These are phyloP conservation scores for Channa argus DNA, from an alignment of 2,113 vertebrate genomes.

Conservation along the genomic window DNA sequence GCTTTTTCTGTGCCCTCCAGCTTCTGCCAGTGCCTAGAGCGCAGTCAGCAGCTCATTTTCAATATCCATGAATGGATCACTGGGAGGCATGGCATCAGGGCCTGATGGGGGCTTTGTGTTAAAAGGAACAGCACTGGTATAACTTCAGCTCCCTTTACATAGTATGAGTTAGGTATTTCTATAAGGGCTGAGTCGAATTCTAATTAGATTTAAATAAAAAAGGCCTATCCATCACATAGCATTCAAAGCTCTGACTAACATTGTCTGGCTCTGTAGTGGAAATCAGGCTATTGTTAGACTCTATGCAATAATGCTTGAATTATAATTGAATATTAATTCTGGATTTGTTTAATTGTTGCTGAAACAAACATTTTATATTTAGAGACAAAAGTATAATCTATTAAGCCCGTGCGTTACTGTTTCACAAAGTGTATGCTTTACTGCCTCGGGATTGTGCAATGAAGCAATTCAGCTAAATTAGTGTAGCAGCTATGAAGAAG, in stretches of 20 bases:
- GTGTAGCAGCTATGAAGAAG: conserved; percentile 59
- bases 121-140: conserved; percentile 21
- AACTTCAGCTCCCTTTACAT: conserved; percentile 43
- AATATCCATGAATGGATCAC: conserved; percentile 60
- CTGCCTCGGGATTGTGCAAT: conserved; percentile 59
- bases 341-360: conserved; percentile 73
- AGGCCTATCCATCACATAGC: conserved; percentile 28
- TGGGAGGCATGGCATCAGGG: conserved; percentile 40
- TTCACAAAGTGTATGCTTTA: conserved; percentile 58
- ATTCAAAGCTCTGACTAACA: conserved; percentile 54
- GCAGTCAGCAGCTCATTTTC: conserved; percentile 61
- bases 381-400: conserved; percentile 63
- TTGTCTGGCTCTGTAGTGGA: conserved; percentile 54
- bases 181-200: conserved; percentile 17
- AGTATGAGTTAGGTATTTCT: conserved; percentile 18
- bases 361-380: conserved; percentile 77
- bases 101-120: conserved; percentile 15
- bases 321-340: conserved; percentile 71
- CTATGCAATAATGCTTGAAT: conserved; percentile 32
- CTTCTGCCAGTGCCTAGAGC: conserved; percentile 59
- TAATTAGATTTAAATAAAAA: conserved; percentile 56
- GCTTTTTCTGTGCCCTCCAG: conserved; percentile 62
- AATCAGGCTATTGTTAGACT: conserved; percentile 64
- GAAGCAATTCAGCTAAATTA: conserved; percentile 73
- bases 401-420: conserved; percentile 64